These are phyloP conservation scores for Stegodyphus mimosarum DNA, from an alignment of 1,140 invertebrate genomes.

Conservation along the genomic window DNA sequence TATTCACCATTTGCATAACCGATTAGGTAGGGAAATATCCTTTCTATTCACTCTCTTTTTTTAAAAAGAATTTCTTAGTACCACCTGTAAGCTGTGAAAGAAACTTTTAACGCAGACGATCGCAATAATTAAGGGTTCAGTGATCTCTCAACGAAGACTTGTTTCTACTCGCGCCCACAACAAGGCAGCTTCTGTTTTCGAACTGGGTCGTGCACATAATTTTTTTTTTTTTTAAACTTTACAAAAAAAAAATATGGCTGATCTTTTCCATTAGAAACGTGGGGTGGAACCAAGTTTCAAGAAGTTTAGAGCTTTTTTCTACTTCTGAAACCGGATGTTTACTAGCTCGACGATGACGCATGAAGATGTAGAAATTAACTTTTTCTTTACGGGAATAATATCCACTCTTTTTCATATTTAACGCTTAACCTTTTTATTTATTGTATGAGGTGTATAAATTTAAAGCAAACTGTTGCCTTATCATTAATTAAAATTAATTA, in stretches of 20 bases:
- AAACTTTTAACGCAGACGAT: neutral
- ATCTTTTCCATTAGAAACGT: neutral
- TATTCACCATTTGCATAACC: too few species aligned
- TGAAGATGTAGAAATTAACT: too few species aligned
- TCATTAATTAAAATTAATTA: too few species aligned
- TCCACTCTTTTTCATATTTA: too few species aligned
- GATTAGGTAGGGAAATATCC: too few species aligned
- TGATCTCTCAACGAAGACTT: conserved; percentile 6
- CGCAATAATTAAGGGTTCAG: neutral
- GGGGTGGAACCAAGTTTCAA: conserved; percentile 30
- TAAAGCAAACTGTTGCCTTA: too few species aligned
- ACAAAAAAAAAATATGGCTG: neutral
- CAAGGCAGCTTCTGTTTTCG: conserved; percentile 50
- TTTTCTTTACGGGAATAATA: too few species aligned
- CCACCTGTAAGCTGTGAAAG: neutral
- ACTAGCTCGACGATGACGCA: neutral
- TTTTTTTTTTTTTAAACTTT: conserved; percentile 10
- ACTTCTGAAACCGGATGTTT: conserved; percentile 44
- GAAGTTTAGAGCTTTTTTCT: neutral
- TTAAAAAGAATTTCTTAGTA: too few species aligned
- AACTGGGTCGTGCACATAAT: conserved; percentile 34
- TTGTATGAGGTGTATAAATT: too few species aligned
- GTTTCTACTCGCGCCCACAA: conserved; percentile 40
- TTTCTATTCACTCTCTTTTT: too few species aligned
- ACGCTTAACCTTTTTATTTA: too few species aligned